These are phyloP conservation scores for Drosophila mayri DNA, from an alignment of 1,140 invertebrate genomes.

Conservation along the genomic window DNA sequence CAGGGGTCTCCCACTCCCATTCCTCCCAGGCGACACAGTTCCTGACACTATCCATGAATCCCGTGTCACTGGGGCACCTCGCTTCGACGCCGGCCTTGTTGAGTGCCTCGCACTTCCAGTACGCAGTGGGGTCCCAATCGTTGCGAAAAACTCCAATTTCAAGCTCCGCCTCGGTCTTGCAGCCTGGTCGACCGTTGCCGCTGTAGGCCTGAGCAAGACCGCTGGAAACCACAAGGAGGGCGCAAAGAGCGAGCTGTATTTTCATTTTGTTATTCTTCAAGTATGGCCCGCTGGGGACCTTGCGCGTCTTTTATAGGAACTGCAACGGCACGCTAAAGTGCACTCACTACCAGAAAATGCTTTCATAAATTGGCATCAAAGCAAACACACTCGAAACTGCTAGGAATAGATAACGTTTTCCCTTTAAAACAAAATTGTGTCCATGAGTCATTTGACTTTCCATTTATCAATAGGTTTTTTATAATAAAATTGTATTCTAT, in stretches of 20 bases:
- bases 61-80: conserved; percentile 58
- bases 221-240: conserved; percentile 39
- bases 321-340: conserved; percentile 26
- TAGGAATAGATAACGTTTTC: conserved; percentile 18
- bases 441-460: conserved; percentile 6
- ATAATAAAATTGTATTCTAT: conserved; percentile 1
- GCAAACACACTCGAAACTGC: conserved; percentile 29
- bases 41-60: conserved; percentile 65
- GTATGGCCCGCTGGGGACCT: conserved; percentile 17
- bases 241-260: conserved; percentile 54
- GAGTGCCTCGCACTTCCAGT: conserved; percentile 64
- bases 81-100: conserved; percentile 44
- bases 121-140: conserved; percentile 70
- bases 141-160: conserved; percentile 58
- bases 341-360: conserved; percentile 63
- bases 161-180: conserved; percentile 60
- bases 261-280: conserved; percentile 54
- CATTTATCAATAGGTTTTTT: neutral
- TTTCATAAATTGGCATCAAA: conserved; percentile 57
- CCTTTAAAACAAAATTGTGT: neutral
- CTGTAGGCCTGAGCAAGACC: conserved; percentile 40
- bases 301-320: conserved; percentile 57
- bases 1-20: conserved; percentile 67
- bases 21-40: conserved; percentile 68
- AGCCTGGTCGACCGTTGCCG: conserved; percentile 66